phyloP scores from a whole-genome alignment of 2,113 vertebrate species.

The Plecturocebus donacophilus region DNA sequence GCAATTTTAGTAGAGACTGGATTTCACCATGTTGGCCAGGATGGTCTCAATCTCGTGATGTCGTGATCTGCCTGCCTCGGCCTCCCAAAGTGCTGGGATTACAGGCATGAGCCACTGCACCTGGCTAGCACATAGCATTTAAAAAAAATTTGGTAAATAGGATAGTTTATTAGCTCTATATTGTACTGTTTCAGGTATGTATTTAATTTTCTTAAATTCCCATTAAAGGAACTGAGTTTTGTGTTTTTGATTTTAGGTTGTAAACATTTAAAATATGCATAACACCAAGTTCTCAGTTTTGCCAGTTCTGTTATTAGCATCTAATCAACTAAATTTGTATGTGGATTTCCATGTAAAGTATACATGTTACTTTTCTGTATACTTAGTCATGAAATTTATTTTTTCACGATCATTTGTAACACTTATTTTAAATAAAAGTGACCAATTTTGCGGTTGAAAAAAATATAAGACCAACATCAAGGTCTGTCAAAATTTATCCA shows the following conservation, averaged over 20 bases:
- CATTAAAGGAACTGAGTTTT: conserved; percentile 36
- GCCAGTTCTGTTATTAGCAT: conserved; percentile 66
- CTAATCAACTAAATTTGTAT: conserved; percentile 77
- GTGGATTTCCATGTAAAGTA: conserved; percentile 71
- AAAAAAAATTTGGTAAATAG: neutral
- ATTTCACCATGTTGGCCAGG: no score
- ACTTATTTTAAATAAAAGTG: conserved; percentile 87
- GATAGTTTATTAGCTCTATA: neutral
- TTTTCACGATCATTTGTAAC: conserved; percentile 87
- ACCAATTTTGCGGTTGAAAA: conserved; percentile 82
- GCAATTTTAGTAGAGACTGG: no score
- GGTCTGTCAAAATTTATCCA: neutral
- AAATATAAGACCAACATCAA: neutral
- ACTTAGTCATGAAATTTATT: conserved; percentile 84
- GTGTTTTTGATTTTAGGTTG: conserved; percentile 55
- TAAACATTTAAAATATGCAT: neutral
- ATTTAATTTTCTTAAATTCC: conserved; percentile 24
- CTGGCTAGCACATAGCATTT: neutral
- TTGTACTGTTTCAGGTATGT: neutral
- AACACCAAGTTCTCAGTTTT: conserved; percentile 53
- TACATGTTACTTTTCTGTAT: conserved; percentile 85
- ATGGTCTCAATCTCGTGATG: no score
- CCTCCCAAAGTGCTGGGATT: no score
- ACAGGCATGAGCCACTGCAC: no score
- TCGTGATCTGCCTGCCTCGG: no score